These are phyloP conservation scores for Amia ocellicauda DNA, from an alignment of 2,113 vertebrate species.

Conservation along the genomic window DNA sequence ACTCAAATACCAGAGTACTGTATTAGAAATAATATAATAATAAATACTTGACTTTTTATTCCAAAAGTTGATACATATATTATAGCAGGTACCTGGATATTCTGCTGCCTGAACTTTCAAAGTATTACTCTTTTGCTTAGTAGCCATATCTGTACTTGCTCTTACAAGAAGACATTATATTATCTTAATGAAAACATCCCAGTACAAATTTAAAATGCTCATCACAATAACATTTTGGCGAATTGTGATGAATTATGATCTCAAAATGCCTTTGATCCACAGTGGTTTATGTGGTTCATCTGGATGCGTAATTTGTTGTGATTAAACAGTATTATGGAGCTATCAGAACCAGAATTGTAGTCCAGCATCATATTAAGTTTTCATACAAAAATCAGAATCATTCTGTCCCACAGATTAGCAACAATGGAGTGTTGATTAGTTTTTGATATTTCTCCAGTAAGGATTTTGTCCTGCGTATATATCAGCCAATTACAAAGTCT, in stretches of 20 bases:
- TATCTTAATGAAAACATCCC: too few species aligned
- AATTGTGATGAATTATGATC: conserved; percentile 60
- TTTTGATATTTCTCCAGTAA: conserved; percentile 77
- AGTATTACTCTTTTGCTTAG: too few species aligned
- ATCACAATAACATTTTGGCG: too few species aligned
- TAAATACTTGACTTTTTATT: too few species aligned
- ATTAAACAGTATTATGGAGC: conserved; percentile 63
- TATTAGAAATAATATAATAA: too few species aligned
- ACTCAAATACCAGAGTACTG: too few species aligned
- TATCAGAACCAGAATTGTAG: conserved; percentile 51
- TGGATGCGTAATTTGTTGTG: conserved; percentile 69
- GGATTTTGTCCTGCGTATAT: conserved; percentile 71
- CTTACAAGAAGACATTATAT: too few species aligned
- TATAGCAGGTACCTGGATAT: too few species aligned
- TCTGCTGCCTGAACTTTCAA: too few species aligned
- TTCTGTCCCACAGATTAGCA: conserved; percentile 68
- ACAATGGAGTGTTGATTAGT: conserved; percentile 78
- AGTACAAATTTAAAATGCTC: too few species aligned
- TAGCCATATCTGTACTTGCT: too few species aligned
- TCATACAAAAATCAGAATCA: conserved; percentile 62
- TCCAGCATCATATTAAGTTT: conserved; percentile 62
- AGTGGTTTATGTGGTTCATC: conserved; percentile 61
- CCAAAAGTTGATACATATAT: too few species aligned
- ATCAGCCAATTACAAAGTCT: conserved; percentile 71
- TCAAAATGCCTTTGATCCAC: conserved; percentile 49